These are phyloP conservation scores for Argya squamiceps DNA, from an alignment of 2,797 vertebrate genomes.

Conservation along the genomic window DNA sequence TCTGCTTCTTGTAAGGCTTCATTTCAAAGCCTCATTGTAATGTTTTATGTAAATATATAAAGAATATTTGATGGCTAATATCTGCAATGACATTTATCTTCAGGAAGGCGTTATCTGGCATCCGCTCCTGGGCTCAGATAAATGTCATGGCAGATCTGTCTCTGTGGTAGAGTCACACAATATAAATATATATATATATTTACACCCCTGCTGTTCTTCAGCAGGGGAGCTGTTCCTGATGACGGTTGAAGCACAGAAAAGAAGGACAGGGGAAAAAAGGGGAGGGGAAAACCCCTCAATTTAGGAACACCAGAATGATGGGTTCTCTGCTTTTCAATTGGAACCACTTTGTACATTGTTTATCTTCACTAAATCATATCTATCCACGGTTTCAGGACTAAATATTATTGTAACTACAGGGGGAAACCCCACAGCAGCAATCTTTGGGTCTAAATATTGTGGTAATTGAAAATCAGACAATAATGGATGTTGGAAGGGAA, in stretches of 20 bases:
- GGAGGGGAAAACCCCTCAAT: neutral
- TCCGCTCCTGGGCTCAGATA: constrained; percentile 29
- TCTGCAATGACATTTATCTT: constrained; percentile 58
- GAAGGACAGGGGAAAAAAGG: neutral
- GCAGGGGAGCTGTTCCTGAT: neutral
- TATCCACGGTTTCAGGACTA: neutral
- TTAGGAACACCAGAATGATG: neutral
- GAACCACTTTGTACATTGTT: neutral
- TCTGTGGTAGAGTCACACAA: neutral
- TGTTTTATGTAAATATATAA: constrained; percentile 64
- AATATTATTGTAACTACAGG: neutral
- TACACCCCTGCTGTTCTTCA: constrained; percentile 34
- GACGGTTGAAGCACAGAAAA: neutral
- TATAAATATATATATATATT: constrained; percentile 25
- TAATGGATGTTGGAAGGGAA: neutral
- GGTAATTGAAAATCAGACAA: neutral
- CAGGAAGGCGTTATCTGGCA: constrained; percentile 12
- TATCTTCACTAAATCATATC: neutral
- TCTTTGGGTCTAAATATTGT: neutral
- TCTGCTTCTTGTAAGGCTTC: neutral
- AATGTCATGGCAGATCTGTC: constrained; percentile 49
- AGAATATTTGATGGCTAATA: constrained; percentile 47
- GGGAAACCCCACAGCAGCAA: neutral
- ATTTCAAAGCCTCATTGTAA: constrained; percentile 33
- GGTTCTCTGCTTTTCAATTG: neutral